phyloP scores from a whole-genome alignment of 2,888 invertebrate species.

The Drosophila tripunctata region DNA sequence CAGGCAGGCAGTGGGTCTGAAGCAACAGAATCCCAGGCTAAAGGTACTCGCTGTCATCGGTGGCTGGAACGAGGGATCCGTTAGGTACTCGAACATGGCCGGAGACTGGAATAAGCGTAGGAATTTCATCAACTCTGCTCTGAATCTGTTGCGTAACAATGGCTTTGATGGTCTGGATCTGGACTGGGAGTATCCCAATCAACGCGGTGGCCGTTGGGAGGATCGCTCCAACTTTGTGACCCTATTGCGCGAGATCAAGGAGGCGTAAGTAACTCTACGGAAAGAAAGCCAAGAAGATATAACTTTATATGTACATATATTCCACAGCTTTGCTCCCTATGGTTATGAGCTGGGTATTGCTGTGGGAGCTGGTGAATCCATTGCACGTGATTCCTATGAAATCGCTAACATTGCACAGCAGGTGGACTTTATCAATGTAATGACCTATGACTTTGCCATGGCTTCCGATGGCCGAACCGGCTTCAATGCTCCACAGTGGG shows the following conservation, averaged over 20 bases:
- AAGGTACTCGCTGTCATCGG: conserved; percentile 94
- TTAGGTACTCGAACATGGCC: conserved; percentile 92
- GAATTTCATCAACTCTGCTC: conserved; percentile 89
- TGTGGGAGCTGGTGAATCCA: conserved; percentile 68
- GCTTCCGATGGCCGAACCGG: conserved; percentile 61
- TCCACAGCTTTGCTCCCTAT: conserved; percentile 52
- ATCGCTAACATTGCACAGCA: conserved; percentile 63
- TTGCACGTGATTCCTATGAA: conserved; percentile 56
- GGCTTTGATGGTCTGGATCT: conserved; percentile 95
- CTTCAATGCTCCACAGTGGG: conserved; percentile 63
- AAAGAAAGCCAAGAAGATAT: too few relatives aligned
- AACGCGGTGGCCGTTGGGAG: conserved; percentile 83
- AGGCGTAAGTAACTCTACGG: conserved; percentile 83
- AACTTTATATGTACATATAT: not conserved
- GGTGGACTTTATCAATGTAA: conserved; percentile 65
- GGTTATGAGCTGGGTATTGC: conserved; percentile 88
- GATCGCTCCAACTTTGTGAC: conserved; percentile 90
- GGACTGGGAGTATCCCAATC: conserved; percentile 96
- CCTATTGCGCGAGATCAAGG: conserved; percentile 55
- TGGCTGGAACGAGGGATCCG: conserved; percentile 96
- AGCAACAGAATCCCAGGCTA: conserved; percentile 50
- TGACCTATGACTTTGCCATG: conserved; percentile 71
- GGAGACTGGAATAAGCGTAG: conserved; percentile 89
- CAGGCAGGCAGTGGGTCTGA: conserved; percentile 56
- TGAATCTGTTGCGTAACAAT: conserved; percentile 90